A percentile compares a stretch with the other conserved stretches of the same genome.
These are phyloP conservation scores for Chouioia cunea DNA, from an alignment of 2,888 invertebrate genomes.

Conservation along the genomic window DNA sequence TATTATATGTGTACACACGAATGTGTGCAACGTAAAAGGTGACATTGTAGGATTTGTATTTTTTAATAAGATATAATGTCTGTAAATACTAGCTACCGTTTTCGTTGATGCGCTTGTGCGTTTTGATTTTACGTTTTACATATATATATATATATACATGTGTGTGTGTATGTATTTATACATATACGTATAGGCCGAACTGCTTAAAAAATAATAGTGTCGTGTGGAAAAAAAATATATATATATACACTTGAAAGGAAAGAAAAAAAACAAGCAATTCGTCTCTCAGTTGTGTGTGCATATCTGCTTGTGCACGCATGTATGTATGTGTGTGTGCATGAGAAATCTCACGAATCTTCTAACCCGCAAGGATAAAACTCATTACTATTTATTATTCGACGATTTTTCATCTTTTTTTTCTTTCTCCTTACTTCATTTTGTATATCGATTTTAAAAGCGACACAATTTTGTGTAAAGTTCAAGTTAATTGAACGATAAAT, in stretches of 20 bases:
- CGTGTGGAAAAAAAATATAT: background rate
- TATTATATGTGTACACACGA: too few relatives aligned
- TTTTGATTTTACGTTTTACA: constrained; percentile 17
- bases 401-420: constrained; percentile 16
- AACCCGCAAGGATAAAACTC: constrained; percentile 18
- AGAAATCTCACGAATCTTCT: constrained; percentile 32
- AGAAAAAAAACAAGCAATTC: constrained; percentile 20
- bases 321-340: too few relatives aligned
- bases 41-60: constrained; percentile 37
- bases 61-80: constrained; percentile 28
- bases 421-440: constrained; percentile 21
- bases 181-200: background rate
- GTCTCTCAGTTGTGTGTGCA: background rate
- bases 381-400: constrained; percentile 33
- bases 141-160: too few relatives aligned
- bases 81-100: constrained; percentile 34
- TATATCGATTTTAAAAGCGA: constrained; percentile 27
- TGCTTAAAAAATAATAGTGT: background rate
- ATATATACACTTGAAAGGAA: background rate
- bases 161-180: too few relatives aligned
- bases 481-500: background rate
- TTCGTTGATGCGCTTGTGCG: constrained; percentile 30
- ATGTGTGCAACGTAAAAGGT: background rate
- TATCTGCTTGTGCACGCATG: too few relatives aligned
- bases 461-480: background rate